phyloP scores from a whole-genome alignment of 2,797 vertebrate genomes.

The Pangasius mekongensis region DNA sequence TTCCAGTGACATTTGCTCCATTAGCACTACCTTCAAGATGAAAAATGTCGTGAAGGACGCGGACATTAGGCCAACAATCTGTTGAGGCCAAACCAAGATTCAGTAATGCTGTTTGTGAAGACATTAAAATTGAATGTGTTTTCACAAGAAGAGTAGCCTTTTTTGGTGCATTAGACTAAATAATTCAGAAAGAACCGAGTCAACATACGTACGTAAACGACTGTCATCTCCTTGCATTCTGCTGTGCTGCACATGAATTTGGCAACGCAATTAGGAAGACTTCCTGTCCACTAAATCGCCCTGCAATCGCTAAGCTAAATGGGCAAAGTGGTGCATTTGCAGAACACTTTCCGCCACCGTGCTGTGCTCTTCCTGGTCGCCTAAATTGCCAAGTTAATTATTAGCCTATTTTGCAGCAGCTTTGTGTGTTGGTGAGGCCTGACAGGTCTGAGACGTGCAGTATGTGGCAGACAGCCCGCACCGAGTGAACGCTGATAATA shows the following conservation, averaged over 20 bases:
- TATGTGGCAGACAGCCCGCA: slow-evolving; percentile 19
- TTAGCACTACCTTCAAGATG: neutral
- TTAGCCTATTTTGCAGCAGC: slow-evolving; percentile 12
- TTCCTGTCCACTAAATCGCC: neutral
- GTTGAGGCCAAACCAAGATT: neutral
- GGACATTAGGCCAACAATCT: neutral
- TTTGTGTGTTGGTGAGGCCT: neutral
- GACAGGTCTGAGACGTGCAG: slow-evolving; percentile 16
- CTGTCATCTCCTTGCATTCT: neutral
- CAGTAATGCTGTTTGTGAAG: neutral
- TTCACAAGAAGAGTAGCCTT: neutral
- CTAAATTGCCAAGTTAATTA: slow-evolving; percentile 28
- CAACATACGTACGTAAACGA: neutral
- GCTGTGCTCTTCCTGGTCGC: neutral
- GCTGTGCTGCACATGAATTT: neutral
- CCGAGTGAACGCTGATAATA: slow-evolving; percentile 14
- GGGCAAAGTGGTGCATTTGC: slow-evolving; percentile 1
- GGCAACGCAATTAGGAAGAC: neutral
- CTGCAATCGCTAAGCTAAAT: slow-evolving; percentile 14
- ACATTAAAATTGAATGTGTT: slow-evolving; percentile 24
- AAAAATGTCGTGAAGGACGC: neutral
- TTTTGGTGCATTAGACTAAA: slow-evolving; percentile 25
- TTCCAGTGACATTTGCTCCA: neutral
- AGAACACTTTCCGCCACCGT: neutral
- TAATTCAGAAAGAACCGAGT: slow-evolving; percentile 17